These are phyloP conservation scores for Aleadryas rufinucha DNA, from an alignment of 2,113 vertebrate genomes.

Conservation along the genomic window DNA sequence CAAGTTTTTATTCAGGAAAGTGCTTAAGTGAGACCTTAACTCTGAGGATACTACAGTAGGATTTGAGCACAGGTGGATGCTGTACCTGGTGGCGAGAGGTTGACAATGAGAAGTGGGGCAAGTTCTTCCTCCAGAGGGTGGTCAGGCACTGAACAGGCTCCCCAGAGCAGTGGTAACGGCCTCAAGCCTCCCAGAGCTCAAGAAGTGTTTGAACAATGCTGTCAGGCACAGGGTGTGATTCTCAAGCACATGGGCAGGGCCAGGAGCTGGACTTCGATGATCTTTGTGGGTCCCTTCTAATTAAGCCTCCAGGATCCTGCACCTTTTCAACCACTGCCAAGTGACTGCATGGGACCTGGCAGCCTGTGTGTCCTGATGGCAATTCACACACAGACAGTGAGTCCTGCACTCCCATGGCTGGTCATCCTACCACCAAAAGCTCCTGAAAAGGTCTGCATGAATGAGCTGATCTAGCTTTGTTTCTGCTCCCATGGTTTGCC, in stretches of 20 bases:
- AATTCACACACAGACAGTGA: rapidly evolving
- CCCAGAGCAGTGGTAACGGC: neutral
- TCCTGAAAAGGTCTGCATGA: conserved; percentile 36
- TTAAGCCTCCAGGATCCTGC: neutral
- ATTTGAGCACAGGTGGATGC: neutral
- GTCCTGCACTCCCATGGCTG: neutral
- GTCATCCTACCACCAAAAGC: neutral
- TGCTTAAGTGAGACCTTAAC: neutral
- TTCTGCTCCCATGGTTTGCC: neutral
- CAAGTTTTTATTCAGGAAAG: neutral
- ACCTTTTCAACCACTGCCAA: neutral
- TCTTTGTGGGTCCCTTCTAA: neutral
- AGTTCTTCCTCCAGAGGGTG: neutral
- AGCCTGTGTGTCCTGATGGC: neutral
- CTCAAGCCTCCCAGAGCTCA: neutral
- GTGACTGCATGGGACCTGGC: neutral
- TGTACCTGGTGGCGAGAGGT: neutral
- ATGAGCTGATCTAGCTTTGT: conserved; percentile 40
- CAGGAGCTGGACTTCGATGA: neutral
- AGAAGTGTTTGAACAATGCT: neutral
- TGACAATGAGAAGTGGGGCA: neutral
- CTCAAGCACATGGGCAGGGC: neutral
- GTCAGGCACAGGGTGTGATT: neutral
- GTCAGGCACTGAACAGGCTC: neutral
- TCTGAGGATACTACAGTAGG: neutral